A percentile compares a stretch with the other conserved stretches of the same genome.
Evolutionary conservation across 1,140 invertebrate genomes (phyloP).

Genomic region (Teleopsis dalmanni): DNA sequence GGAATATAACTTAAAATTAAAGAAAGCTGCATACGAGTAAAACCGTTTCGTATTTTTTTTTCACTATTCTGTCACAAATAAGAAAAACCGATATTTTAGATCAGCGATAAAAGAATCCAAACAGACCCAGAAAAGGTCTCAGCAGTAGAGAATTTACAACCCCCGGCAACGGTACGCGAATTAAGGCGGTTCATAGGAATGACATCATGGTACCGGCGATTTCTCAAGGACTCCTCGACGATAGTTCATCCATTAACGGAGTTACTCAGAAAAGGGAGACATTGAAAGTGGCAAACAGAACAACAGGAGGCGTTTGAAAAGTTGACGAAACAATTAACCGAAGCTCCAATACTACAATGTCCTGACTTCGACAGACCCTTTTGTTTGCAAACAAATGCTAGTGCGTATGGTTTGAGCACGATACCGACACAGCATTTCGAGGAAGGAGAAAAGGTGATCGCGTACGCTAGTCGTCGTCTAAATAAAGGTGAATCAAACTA

Average conservation of each 20-base stretch:
- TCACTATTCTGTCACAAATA: no score
- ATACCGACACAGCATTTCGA: constrained; percentile 22
- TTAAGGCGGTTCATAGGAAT: constrained; percentile 6
- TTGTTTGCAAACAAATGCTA: no score
- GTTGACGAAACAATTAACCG: no score
- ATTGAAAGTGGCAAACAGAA: no score
- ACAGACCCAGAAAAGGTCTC: constrained; percentile 13
- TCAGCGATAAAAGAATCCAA: constrained; percentile 4
- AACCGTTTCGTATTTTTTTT: no score
- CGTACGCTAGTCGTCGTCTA: constrained; percentile 26
- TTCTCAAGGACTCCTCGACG: constrained; percentile 7
- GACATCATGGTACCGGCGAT: constrained; percentile 14
- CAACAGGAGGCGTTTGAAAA: no score
- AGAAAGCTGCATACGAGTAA: no score
- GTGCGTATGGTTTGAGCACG: constrained; percentile 23
- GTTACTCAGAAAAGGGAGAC: no score
- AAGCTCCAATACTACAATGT: no score
- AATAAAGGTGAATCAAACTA: constrained; percentile 44
- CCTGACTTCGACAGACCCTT: no score
- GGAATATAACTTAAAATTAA: no score
- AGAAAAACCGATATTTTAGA: no score
- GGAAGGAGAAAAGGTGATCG: constrained; percentile 19
- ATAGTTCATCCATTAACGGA: constrained; percentile 10
- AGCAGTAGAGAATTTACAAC: constrained; percentile 3
- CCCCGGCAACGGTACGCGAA: constrained; percentile 2